These are phyloP conservation scores for Gasteruption jaculator DNA, from an alignment of 2,888 invertebrate species.

Conservation along the genomic window DNA sequence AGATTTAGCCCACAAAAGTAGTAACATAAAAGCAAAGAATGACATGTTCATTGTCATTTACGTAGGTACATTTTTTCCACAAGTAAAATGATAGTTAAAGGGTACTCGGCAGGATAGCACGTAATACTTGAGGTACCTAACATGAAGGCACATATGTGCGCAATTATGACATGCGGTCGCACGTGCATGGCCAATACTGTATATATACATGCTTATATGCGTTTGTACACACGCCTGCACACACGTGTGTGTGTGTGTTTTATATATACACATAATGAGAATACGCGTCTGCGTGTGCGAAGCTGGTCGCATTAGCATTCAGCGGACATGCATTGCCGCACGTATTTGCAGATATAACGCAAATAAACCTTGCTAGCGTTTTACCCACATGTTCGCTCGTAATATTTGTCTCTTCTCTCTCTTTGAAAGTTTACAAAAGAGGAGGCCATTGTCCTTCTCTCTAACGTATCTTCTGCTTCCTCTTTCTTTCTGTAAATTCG, in stretches of 20 bases:
- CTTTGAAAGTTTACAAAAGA: too few species aligned
- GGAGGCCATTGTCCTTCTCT: too few species aligned
- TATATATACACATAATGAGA: background rate
- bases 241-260: conserved; percentile 7
- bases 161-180: conserved; percentile 27
- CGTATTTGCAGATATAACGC: conserved; percentile 40
- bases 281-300: background rate
- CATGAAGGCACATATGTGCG: conserved; percentile 22
- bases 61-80: too few species aligned
- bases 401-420: conserved; percentile 23
- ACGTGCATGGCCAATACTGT: conserved; percentile 20
- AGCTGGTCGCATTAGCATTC: conserved; percentile 34
- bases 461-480: too few species aligned
- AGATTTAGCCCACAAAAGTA: too few species aligned
- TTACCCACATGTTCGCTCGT: conserved; percentile 26
- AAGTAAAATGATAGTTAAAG: too few species aligned
- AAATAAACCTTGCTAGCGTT: conserved; percentile 32
- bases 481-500: too few species aligned
- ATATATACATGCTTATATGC: too few species aligned
- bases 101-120: too few species aligned
- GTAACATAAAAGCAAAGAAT: too few species aligned
- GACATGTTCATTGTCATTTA: too few species aligned
- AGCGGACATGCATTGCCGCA: conserved; percentile 32
- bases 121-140: too few species aligned
- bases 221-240: conserved; percentile 8